Percentiles rank a stretch among this genome's conserved stretches.
Evolutionary conservation across 2,113 vertebrate species (phyloP).

Genomic region (Chloroceryle aenea): DNA sequence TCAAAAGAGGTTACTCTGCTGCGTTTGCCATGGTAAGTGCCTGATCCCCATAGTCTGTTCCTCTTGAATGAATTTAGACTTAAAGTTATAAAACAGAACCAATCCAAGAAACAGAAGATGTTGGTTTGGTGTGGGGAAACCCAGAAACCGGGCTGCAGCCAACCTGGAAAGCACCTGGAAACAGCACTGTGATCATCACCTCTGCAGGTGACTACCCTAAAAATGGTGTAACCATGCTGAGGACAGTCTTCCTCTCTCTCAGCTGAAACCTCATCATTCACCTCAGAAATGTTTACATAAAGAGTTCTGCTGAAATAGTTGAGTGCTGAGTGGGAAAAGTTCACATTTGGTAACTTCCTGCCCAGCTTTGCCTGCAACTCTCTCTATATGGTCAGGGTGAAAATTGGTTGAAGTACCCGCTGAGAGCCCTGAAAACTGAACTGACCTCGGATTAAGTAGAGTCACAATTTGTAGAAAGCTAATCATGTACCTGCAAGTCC

Average conservation of each 20-base stretch:
- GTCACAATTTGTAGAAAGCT: slow-evolving; percentile 19
- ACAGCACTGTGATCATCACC: background rate
- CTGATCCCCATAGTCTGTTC: background rate
- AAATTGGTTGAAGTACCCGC: background rate
- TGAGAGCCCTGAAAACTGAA: background rate
- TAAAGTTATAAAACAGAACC: background rate
- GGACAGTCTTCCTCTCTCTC: background rate
- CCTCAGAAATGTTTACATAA: background rate
- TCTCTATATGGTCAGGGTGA: background rate
- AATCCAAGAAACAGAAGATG: background rate
- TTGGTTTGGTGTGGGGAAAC: background rate
- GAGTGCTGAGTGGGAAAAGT: background rate
- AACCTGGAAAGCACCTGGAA: background rate
- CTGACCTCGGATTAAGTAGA: slow-evolving; percentile 28
- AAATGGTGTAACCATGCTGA: fast-evolving
- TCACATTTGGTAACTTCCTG: background rate
- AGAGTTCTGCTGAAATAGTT: background rate
- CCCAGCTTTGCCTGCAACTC: background rate
- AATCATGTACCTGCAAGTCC: slow-evolving; percentile 23
- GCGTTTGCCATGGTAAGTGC: background rate
- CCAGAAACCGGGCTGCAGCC: background rate
- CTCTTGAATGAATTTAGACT: background rate
- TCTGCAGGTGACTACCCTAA: background rate
- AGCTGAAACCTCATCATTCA: background rate
- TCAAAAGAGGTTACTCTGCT: background rate